Percentiles rank a stretch among this genome's conserved stretches.
Conservation (phyloP, 30 jellyfish, hydroid and myxozoan species). For the Pelagia noctiluca region DNA sequence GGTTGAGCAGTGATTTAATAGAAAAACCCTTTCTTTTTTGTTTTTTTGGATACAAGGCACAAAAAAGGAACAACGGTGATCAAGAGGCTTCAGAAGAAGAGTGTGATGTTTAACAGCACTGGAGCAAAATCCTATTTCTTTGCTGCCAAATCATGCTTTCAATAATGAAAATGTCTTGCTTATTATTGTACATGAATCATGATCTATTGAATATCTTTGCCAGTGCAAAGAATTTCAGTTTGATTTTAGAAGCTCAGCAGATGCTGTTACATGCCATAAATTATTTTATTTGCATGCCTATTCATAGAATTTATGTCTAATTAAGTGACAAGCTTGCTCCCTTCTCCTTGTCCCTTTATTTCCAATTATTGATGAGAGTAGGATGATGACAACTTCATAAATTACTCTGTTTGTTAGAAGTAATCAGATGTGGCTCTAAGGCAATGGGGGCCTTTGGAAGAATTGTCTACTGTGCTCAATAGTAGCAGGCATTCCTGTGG, state of each 20-base stretch:
- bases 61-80: conserved; percentile 47
- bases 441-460: background rate
- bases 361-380: too few species aligned
- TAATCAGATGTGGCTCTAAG: background rate
- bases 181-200: too few species aligned
- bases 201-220: too few species aligned
- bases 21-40: conserved; percentile 65
- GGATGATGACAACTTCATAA: too few species aligned
- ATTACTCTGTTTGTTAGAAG: too few species aligned
- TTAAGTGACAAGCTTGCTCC: too few species aligned
- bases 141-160: background rate
- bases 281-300: too few species aligned
- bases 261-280: background rate
- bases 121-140: conserved; percentile 18
- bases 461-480: background rate
- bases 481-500: background rate
- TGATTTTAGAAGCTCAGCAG: background rate
- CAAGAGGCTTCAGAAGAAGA: conserved; percentile 70
- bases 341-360: too few species aligned
- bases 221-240: too few species aligned
- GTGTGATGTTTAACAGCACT: conserved; percentile 59
- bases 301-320: background rate
- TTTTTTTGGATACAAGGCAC: conserved; percentile 66
- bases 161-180: background rate
- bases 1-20: conserved; percentile 39